phyloP scores from a whole-genome alignment of 2,113 vertebrate species.

The Passer montanus region DNA sequence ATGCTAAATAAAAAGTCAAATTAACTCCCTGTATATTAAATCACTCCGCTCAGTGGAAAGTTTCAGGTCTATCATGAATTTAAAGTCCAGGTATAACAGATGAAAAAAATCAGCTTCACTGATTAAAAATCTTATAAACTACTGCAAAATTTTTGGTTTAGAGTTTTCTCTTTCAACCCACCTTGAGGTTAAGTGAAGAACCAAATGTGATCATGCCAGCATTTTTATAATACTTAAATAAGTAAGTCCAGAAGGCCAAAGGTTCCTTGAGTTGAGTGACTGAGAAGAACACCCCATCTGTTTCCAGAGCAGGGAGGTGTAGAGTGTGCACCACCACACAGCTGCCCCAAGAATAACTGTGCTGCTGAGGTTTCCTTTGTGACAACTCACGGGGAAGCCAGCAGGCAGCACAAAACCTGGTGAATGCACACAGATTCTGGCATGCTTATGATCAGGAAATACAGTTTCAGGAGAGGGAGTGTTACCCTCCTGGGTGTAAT shows the following conservation, averaged over 20 bases:
- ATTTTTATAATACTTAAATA: background rate
- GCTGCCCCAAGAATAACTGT: background rate
- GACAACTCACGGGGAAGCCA: background rate
- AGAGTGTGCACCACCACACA: background rate
- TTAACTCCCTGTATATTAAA: background rate
- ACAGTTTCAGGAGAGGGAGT: background rate
- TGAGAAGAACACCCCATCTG: background rate
- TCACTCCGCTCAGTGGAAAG: background rate
- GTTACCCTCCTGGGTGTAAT: rapidly evolving
- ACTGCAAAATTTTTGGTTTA: background rate
- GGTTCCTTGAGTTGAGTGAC: background rate
- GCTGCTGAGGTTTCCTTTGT: background rate
- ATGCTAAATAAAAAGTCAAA: background rate
- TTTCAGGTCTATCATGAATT: background rate
- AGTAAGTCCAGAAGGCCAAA: background rate
- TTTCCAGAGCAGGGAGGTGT: background rate
- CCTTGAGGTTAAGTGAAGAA: background rate
- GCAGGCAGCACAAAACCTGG: background rate
- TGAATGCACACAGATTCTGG: background rate
- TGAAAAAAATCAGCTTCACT: background rate
- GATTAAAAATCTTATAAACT: background rate
- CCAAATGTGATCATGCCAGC: background rate
- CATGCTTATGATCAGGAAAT: background rate
- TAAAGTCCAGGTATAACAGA: background rate
- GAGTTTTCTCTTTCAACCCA: background rate